A percentile compares a stretch with the other conserved stretches of the same genome.
Conservation (phyloP, 1,140 invertebrate genomes). For the Sarcophaga bullata region DNA sequence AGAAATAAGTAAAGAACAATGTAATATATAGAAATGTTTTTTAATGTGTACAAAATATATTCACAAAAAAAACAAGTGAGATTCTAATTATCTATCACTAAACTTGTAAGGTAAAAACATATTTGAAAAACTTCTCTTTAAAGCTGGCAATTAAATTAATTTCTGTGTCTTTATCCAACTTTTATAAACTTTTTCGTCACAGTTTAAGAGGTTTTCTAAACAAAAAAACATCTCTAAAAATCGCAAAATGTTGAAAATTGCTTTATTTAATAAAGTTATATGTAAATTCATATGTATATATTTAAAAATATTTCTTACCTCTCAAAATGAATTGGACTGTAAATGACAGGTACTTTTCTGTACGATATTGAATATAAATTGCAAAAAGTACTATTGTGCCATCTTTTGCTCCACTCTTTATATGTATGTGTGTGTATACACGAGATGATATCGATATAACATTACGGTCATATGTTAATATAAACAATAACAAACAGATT, state of each 20-base stretch:
- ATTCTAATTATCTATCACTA: neutral
- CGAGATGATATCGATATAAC: too few species aligned
- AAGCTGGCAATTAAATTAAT: conserved; percentile 76
- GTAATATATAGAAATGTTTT: too few species aligned
- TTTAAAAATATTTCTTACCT: conserved; percentile 63
- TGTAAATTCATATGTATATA: neutral
- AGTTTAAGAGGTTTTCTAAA: conserved; percentile 81
- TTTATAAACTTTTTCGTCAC: conserved; percentile 89
- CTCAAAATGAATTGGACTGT: conserved; percentile 93
- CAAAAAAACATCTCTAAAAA: conserved; percentile 85
- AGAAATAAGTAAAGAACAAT: conserved; percentile 62
- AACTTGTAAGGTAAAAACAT: conserved; percentile 74
- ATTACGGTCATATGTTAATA: too few species aligned
- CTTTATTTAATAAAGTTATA: neutral
- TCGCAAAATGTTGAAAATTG: conserved; percentile 44
- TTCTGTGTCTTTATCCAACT: conserved; percentile 81
- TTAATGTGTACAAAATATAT: too few species aligned
- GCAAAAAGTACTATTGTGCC: too few species aligned
- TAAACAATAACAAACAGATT: too few species aligned
- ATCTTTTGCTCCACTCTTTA: too few species aligned
- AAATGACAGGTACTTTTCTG: too few species aligned
- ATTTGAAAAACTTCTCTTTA: conserved; percentile 81
- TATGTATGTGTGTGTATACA: too few species aligned
- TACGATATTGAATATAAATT: too few species aligned
- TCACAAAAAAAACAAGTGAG: too few species aligned